Evolutionary conservation across 2,888 invertebrate species (phyloP).

Genomic region (Nebria salina): DNA sequence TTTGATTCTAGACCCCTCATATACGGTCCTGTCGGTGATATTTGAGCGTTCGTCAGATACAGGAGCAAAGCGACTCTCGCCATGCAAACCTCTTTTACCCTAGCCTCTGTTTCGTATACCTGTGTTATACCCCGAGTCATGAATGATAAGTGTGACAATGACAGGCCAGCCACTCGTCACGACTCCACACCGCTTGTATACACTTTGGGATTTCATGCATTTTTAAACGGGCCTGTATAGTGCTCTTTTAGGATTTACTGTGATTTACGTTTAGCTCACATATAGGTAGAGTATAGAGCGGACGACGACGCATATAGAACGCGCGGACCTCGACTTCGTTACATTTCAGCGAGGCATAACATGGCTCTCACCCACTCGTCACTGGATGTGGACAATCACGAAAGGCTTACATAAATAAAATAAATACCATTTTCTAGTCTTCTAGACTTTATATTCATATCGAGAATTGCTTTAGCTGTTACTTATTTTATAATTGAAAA

Average conservation of each 20-base stretch:
- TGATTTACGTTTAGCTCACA: slow-evolving; percentile 44
- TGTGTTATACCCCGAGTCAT: slow-evolving; percentile 49
- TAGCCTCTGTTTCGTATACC: slow-evolving; percentile 9
- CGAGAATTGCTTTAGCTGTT: no score
- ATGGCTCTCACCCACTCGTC: background rate
- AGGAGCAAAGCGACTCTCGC: background rate
- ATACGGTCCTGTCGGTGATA: background rate
- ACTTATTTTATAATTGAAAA: no score
- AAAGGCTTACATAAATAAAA: background rate
- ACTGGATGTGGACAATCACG: background rate
- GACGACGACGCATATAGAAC: background rate
- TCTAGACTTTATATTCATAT: no score
- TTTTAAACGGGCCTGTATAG: slow-evolving; percentile 51
- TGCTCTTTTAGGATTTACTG: slow-evolving; percentile 49
- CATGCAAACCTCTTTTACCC: slow-evolving; percentile 6
- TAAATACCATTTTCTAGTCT: no score
- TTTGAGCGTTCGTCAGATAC: slow-evolving; percentile 6
- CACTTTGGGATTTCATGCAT: slow-evolving; percentile 52
- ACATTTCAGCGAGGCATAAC: background rate
- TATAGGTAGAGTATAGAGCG: background rate
- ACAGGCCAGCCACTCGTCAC: slow-evolving; percentile 51
- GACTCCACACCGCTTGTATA: slow-evolving; percentile 51
- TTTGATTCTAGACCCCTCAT: background rate
- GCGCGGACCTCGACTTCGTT: background rate
- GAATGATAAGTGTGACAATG: slow-evolving; percentile 55